phyloP scores from a whole-genome alignment of 2,888 invertebrate genomes.

The Argyresthia goedartella region DNA sequence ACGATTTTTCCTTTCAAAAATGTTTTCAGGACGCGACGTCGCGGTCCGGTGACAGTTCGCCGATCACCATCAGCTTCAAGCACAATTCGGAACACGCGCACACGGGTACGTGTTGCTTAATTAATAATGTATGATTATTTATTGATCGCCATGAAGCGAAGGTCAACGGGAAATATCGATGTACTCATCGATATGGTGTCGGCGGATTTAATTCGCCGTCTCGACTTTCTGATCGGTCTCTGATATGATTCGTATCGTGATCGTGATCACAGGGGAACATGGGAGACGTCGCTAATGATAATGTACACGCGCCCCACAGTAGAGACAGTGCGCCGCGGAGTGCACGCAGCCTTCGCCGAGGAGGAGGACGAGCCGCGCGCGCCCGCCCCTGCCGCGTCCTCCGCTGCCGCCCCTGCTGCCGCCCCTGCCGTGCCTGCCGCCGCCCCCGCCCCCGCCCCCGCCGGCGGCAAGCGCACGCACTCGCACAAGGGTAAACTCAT shows the following conservation, averaged over 20 bases:
- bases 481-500: too few relatives aligned
- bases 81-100: constrained; percentile 19
- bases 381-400: too few relatives aligned
- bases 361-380: constrained; percentile 31
- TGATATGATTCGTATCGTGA: too few relatives aligned
- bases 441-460: not conserved
- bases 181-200: too few relatives aligned
- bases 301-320: not conserved
- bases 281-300: too few relatives aligned
- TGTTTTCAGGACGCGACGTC: constrained; percentile 12
- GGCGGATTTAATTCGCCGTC: too few relatives aligned
- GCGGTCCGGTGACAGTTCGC: constrained; percentile 31
- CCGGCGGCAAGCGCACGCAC: not conserved
- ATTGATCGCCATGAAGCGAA: too few relatives aligned
- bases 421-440: constrained; percentile 2
- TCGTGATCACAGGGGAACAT: too few relatives aligned
- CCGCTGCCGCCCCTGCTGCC: not conserved
- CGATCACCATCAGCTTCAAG: constrained; percentile 54
- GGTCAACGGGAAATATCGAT: too few relatives aligned
- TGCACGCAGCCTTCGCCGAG: constrained; percentile 37
- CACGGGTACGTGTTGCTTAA: not conserved
- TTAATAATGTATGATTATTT: not conserved
- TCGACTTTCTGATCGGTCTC: too few relatives aligned
- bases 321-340: constrained; percentile 20
- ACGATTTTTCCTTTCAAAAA: too few relatives aligned